A percentile compares a stretch with the other conserved stretches of the same genome.
These are phyloP conservation scores for Astreopora myriophthalma DNA, from an alignment of 64 coral and sea anemone genomes.

Conservation along the genomic window DNA sequence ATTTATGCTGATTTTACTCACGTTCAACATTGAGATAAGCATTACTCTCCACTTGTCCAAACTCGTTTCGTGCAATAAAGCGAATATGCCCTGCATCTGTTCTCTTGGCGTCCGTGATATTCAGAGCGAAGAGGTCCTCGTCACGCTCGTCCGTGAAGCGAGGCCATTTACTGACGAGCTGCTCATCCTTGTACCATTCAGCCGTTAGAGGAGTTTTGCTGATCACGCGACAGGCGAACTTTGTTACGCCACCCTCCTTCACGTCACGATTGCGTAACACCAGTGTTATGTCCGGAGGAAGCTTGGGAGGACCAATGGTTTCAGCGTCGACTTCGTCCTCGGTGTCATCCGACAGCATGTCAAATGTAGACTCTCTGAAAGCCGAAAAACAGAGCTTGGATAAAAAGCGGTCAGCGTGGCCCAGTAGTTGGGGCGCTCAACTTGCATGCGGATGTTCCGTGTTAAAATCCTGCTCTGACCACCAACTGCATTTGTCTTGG, in stretches of 20 bases:
- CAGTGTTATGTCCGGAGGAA: conserved; percentile 88
- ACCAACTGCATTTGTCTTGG: too few species aligned
- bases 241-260: conserved; percentile 80
- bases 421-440: too few species aligned
- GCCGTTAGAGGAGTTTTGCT: conserved; percentile 64
- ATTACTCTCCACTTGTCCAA: conserved; percentile 83
- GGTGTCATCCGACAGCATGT: conserved; percentile 86
- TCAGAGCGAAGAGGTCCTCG: conserved; percentile 87
- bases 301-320: conserved; percentile 6
- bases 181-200: conserved; percentile 96
- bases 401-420: too few species aligned
- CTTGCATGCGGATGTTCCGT: too few species aligned
- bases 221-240: conserved; percentile 93
- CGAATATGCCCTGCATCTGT: conserved; percentile 81
- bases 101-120: conserved; percentile 73
- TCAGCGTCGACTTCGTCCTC: conserved; percentile 80
- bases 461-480: too few species aligned
- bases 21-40: conserved; percentile 93
- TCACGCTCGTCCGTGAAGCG: conserved; percentile 86
- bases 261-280: conserved; percentile 90
- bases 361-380: conserved; percentile 77
- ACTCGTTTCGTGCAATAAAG: conserved; percentile 79
- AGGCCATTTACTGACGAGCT: conserved; percentile 61
- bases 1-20: neutral
- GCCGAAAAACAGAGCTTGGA: neutral